Percentiles rank a stretch among this genome's conserved stretches.
Conservation (phyloP, 2,797 vertebrate species). For the Pelobates cultripes region DNA sequence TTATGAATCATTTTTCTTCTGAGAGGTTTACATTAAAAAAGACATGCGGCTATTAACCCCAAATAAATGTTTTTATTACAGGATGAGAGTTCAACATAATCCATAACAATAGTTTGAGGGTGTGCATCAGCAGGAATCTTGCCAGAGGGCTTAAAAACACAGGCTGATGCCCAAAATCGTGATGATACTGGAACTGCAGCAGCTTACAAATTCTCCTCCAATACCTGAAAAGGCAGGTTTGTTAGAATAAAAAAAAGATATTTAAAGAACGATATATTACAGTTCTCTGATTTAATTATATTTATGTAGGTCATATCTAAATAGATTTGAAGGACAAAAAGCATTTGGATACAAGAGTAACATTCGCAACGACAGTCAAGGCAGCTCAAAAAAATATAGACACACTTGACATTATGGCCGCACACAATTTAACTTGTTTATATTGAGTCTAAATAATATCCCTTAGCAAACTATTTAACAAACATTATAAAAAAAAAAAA, state of each 20-base stretch:
- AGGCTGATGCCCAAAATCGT: constrained; percentile 44
- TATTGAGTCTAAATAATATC: no score
- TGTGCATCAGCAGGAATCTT: not conserved
- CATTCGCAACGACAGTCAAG: no score
- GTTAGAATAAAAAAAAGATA: constrained; percentile 16
- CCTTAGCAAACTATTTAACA: no score
- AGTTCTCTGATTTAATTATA: no score
- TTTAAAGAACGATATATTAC: no score
- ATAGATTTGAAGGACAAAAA: no score
- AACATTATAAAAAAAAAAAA: no score
- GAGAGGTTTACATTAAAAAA: not conserved
- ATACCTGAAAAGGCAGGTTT: constrained; percentile 40
- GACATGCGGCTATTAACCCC: constrained; percentile 9
- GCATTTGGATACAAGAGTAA: no score
- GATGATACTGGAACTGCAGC: constrained; percentile 29
- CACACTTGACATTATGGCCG: no score
- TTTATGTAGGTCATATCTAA: no score
- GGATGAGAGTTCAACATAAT: not conserved
- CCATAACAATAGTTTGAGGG: not conserved
- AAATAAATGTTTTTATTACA: constrained; percentile 33
- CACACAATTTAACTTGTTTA: no score
- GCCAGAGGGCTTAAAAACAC: constrained; percentile 35
- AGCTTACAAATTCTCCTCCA: constrained; percentile 26
- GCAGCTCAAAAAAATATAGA: no score
- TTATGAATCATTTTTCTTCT: not conserved